These are phyloP conservation scores for Camelus dromedarius DNA, from an alignment of 2,113 vertebrate species.

Conservation along the genomic window DNA sequence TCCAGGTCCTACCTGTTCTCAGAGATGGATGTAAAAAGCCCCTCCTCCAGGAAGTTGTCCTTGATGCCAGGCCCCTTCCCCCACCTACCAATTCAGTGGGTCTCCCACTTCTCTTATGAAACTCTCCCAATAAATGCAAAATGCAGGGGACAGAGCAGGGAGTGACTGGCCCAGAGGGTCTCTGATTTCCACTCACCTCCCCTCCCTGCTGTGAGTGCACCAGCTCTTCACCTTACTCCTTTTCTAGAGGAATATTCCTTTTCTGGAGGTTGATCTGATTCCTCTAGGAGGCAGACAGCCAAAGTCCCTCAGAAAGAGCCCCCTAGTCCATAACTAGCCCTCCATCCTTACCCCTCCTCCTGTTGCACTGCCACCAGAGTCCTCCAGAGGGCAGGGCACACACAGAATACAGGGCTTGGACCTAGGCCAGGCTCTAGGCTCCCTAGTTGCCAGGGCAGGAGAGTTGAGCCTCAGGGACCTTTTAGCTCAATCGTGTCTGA, in stretches of 20 bases:
- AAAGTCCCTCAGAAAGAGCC: not conserved
- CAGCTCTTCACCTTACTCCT: constrained; percentile 90
- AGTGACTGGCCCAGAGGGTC: not conserved
- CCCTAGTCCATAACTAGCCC: accelerated
- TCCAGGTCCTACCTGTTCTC: not conserved
- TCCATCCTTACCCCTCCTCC: accelerated
- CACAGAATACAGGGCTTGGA: accelerated
- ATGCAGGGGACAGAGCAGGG: not conserved
- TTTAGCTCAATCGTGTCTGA: not conserved
- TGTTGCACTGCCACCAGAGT: accelerated
- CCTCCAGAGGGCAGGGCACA: not conserved
- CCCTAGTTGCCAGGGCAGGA: accelerated
- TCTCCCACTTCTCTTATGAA: not conserved
- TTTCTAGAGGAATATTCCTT: constrained; percentile 92
- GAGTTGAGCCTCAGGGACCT: not conserved
- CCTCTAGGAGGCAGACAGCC: constrained; percentile 82
- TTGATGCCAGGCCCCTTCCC: not conserved
- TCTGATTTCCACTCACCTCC: not conserved
- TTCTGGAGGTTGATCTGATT: constrained; percentile 94
- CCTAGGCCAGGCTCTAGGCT: not conserved
- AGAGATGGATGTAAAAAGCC: not conserved
- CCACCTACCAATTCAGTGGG: accelerated
- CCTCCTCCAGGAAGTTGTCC: not conserved
- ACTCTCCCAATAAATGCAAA: not conserved
- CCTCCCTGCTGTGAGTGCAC: accelerated